These are phyloP conservation scores for Perdix hodgsoniae DNA, from an alignment of 2,797 vertebrate genomes.

Conservation along the genomic window DNA sequence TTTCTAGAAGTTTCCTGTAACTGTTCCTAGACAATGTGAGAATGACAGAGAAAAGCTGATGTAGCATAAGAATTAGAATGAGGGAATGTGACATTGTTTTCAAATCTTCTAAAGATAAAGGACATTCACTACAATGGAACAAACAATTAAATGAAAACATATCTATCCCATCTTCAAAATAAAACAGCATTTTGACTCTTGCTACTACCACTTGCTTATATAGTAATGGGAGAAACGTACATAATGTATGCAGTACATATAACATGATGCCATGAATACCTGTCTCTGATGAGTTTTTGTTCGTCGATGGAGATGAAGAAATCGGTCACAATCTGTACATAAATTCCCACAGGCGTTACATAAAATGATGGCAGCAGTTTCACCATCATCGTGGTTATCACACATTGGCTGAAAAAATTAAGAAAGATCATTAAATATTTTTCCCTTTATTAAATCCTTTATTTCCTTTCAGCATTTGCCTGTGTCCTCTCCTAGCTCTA, in stretches of 20 bases:
- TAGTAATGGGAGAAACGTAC: background rate
- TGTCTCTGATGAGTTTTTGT: slow-evolving; percentile 99
- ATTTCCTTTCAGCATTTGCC: background rate
- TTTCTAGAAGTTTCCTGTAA: background rate
- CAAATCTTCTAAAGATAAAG: background rate
- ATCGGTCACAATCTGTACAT: slow-evolving; percentile 97
- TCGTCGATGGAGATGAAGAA: slow-evolving; percentile 97
- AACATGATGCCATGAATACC: slow-evolving; percentile 22
- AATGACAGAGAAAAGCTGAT: background rate
- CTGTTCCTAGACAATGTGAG: background rate
- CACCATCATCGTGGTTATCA: slow-evolving; percentile 98
- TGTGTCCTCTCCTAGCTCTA: background rate
- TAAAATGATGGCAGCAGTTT: slow-evolving; percentile 97
- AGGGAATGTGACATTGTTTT: background rate
- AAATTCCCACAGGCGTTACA: slow-evolving; percentile 97
- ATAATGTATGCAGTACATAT: background rate
- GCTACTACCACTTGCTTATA: background rate
- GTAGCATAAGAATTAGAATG: background rate
- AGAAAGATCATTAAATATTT: background rate
- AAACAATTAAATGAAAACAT: background rate
- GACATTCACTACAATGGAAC: background rate
- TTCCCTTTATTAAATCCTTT: background rate
- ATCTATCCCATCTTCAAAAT: background rate
- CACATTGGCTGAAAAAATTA: slow-evolving; percentile 91
- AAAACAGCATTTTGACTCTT: background rate